Evolutionary conservation across 2,888 invertebrate genomes (phyloP).

Genomic region (Patella caerulea): DNA sequence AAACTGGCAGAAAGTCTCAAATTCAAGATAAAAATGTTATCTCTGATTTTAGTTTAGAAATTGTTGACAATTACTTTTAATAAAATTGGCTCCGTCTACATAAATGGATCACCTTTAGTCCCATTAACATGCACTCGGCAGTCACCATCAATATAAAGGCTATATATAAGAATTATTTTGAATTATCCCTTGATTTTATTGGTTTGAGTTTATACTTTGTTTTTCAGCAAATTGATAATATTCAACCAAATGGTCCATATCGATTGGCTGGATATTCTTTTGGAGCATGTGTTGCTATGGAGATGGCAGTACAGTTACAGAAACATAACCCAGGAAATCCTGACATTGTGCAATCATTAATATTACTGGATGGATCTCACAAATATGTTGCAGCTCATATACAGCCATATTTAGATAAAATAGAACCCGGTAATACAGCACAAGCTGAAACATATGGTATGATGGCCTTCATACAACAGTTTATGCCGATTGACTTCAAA

Average conservation of each 20-base stretch:
- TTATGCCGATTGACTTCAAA: slow-evolving; percentile 48
- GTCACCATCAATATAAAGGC: too few relatives aligned
- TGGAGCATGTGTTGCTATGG: slow-evolving; percentile 94
- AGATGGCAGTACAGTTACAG: slow-evolving; percentile 91
- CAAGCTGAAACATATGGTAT: slow-evolving; percentile 61
- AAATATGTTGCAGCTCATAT: slow-evolving; percentile 73
- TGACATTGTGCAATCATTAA: slow-evolving; percentile 74
- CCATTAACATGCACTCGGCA: too few relatives aligned
- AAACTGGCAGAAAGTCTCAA: too few relatives aligned
- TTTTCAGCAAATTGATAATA: slow-evolving; percentile 79
- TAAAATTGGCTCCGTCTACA: too few relatives aligned
- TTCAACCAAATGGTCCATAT: slow-evolving; percentile 88
- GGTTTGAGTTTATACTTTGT: slow-evolving; percentile 16
- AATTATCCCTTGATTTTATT: too few relatives aligned
- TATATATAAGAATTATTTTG: too few relatives aligned
- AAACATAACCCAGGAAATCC: slow-evolving; percentile 27
- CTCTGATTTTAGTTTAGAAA: too few relatives aligned
- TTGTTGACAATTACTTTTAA: too few relatives aligned
- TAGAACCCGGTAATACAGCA: slow-evolving; percentile 44
- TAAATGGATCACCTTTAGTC: too few relatives aligned
- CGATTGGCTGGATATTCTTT: slow-evolving; percentile 94
- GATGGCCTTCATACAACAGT: slow-evolving; percentile 62
- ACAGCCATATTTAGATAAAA: slow-evolving; percentile 54
- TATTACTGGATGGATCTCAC: slow-evolving; percentile 87
- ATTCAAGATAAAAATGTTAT: too few relatives aligned